Percentiles rank a stretch among this genome's conserved stretches.
These are phyloP conservation scores for Cardinalis cardinalis DNA, from an alignment of 2,113 vertebrate genomes.

Conservation along the genomic window DNA sequence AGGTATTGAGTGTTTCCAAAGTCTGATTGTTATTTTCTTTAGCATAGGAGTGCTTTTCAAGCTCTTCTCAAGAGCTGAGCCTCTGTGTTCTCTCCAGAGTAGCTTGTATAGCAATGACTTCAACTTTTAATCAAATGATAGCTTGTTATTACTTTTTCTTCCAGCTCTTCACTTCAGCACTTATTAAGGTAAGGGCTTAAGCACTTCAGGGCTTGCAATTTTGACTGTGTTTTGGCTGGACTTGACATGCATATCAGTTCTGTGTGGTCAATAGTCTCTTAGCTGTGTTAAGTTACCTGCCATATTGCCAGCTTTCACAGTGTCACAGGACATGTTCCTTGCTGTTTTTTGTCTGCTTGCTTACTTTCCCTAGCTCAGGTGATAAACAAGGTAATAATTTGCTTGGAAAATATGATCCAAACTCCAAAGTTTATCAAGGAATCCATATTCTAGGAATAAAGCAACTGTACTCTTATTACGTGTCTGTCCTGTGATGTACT, in stretches of 20 bases:
- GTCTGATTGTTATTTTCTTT: neutral
- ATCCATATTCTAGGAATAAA: neutral
- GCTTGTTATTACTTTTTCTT: neutral
- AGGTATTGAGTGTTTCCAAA: neutral
- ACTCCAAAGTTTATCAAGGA: neutral
- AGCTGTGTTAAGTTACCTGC: neutral
- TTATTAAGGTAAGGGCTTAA: no score
- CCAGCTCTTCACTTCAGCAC: neutral
- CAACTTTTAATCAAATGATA: neutral
- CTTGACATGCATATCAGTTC: neutral
- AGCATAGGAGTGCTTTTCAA: neutral
- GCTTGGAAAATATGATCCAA: neutral
- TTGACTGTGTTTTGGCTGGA: neutral
- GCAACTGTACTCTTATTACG: fast-evolving
- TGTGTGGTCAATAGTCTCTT: neutral
- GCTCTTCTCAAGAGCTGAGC: neutral
- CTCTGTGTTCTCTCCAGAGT: neutral
- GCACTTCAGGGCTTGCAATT: neutral
- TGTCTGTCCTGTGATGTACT: neutral
- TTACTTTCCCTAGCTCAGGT: neutral
- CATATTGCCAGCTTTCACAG: neutral
- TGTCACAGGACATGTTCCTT: neutral
- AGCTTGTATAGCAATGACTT: neutral
- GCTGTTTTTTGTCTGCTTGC: neutral
- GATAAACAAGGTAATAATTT: neutral